A percentile compares a stretch with the other conserved stretches of the same genome.
phyloP scores from a whole-genome alignment of 2,797 vertebrate genomes.

The Malacoctenus gilli region DNA sequence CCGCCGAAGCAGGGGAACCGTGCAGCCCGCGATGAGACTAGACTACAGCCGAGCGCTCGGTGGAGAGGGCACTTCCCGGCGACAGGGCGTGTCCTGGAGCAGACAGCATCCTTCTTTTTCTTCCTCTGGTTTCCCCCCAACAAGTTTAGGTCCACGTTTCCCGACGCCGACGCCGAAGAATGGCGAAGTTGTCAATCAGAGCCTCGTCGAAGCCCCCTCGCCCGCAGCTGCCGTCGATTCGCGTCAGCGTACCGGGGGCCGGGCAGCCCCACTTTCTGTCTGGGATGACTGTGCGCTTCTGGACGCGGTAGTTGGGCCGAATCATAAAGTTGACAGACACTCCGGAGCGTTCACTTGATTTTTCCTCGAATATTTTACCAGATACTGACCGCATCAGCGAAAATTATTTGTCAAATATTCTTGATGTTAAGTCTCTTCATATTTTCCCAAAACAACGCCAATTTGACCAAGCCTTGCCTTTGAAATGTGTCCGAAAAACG shows the following conservation, averaged over 20 bases:
- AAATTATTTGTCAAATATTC: no score
- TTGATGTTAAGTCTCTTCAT: no score
- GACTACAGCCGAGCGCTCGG: slow-evolving; percentile 51
- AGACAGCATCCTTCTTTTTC: slow-evolving; percentile 74
- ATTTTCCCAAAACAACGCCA: no score
- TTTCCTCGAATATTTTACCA: no score
- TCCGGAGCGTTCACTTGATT: background rate
- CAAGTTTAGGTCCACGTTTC: slow-evolving; percentile 57
- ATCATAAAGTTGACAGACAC: slow-evolving; percentile 49
- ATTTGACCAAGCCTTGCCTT: no score
- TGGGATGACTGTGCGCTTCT: slow-evolving; percentile 56
- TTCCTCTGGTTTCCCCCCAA: slow-evolving; percentile 14
- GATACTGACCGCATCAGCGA: no score
- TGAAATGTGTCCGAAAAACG: no score
- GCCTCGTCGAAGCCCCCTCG: no score
- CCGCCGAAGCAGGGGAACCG: slow-evolving; percentile 29
- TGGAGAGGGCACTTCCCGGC: slow-evolving; percentile 64
- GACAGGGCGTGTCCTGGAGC: slow-evolving; percentile 80
- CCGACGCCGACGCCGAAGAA: slow-evolving; percentile 11
- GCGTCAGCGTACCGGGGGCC: no score
- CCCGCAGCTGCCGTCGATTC: no score
- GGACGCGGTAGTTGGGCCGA: slow-evolving; percentile 21
- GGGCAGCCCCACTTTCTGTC: background rate
- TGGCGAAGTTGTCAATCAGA: no score
- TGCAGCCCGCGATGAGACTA: slow-evolving; percentile 34